A percentile compares a stretch with the other conserved stretches of the same genome.
Conservation (phyloP, 2,797 vertebrate genomes). For the Coregonus ussuriensis region DNA sequence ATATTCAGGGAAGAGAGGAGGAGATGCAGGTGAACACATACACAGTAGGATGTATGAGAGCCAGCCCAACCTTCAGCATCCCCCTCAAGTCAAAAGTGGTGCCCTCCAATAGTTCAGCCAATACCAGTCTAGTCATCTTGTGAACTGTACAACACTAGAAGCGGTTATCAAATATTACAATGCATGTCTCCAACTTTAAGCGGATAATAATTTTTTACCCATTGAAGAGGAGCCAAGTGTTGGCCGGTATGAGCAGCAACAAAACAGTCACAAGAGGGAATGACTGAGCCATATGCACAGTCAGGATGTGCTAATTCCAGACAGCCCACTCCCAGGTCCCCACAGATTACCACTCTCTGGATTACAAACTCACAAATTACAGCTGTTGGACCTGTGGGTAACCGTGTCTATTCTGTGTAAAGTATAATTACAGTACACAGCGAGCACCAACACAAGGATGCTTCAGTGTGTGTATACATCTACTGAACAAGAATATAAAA, state of each 20-base stretch:
- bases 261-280: neutral
- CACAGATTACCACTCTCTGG: slow-evolving; percentile 32
- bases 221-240: neutral
- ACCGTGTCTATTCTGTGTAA: slow-evolving; percentile 16
- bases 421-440: slow-evolving; percentile 10
- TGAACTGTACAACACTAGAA: neutral
- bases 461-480: neutral
- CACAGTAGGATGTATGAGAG: neutral
- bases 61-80: neutral
- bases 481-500: too few species aligned
- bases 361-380: slow-evolving; percentile 25
- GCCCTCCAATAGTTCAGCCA: neutral
- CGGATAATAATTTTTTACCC: neutral
- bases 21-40: slow-evolving; percentile 8
- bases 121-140: neutral
- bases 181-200: neutral
- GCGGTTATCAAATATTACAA: neutral
- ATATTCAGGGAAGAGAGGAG: neutral
- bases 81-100: neutral
- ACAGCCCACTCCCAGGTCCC: slow-evolving; percentile 6
- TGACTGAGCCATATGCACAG: neutral
- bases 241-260: neutral
- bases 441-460: neutral
- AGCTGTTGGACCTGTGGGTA: slow-evolving; percentile 9
- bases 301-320: slow-evolving; percentile 19